Evolutionary conservation across 2,113 vertebrate genomes (phyloP).

Genomic region (Columba livia): DNA sequence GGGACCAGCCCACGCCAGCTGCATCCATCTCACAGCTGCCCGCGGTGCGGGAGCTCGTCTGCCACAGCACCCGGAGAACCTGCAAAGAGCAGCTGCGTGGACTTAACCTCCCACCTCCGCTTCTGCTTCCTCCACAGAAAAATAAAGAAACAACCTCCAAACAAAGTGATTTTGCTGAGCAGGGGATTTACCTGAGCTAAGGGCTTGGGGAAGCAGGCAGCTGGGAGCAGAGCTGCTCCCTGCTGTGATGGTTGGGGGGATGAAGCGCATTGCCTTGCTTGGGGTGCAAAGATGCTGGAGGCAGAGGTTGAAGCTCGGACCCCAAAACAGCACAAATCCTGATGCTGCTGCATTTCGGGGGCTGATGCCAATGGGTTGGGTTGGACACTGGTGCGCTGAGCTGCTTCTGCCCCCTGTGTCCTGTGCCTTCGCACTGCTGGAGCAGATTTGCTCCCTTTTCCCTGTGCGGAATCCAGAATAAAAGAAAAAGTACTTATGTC

Average conservation of each 20-base stretch:
- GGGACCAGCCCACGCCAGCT: neutral
- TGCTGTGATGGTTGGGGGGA: neutral
- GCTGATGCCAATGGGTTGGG: too few relatives aligned
- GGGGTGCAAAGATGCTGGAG: neutral
- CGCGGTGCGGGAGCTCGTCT: neutral
- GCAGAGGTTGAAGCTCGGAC: neutral
- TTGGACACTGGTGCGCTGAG: neutral
- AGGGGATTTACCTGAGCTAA: neutral
- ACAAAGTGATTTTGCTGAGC: constrained; percentile 10
- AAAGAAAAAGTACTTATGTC: neutral
- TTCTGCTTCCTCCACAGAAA: neutral
- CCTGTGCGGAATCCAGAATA: neutral
- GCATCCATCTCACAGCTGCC: neutral
- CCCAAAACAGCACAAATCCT: fast-evolving
- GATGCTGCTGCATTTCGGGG: fast-evolving
- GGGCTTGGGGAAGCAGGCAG: neutral
- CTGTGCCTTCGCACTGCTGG: neutral
- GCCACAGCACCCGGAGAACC: neutral
- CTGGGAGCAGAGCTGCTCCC: neutral
- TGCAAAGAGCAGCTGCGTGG: neutral
- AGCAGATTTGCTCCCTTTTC: neutral
- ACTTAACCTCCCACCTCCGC: constrained; percentile 20
- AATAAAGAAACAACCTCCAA: neutral
- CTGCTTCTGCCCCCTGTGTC: neutral
- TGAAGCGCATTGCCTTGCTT: neutral